These are phyloP conservation scores for Acanthurus lineatus DNA, from an alignment of 2,797 vertebrate species.

Conservation along the genomic window DNA sequence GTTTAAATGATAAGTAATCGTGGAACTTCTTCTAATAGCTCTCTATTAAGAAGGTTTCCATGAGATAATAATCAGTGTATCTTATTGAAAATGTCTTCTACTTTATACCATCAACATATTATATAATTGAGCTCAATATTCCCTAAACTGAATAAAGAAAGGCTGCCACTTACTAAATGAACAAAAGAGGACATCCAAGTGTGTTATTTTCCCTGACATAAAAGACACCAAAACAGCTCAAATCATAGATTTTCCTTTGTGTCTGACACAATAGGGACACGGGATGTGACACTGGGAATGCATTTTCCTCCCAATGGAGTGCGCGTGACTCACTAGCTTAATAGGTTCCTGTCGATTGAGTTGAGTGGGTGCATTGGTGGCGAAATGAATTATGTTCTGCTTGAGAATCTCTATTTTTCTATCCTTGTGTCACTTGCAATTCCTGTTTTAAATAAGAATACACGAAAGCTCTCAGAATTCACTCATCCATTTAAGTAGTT, in stretches of 20 bases:
- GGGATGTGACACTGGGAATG: constrained; percentile 22
- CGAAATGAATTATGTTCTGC: constrained; percentile 52
- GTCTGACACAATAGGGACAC: constrained; percentile 18
- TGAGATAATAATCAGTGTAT: not conserved
- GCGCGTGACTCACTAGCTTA: constrained; percentile 32
- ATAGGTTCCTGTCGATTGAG: constrained; percentile 46
- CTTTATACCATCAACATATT: not conserved
- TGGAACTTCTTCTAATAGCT: not conserved
- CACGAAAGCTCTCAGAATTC: constrained; percentile 28
- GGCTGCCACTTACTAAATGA: not conserved
- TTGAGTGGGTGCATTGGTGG: constrained; percentile 31
- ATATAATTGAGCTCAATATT: not conserved
- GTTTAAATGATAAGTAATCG: not conserved
- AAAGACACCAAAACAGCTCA: constrained; percentile 10
- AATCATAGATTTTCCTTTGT: constrained; percentile 38
- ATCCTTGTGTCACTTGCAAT: constrained; percentile 33
- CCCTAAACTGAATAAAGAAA: not conserved
- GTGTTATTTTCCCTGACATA: constrained; percentile 10
- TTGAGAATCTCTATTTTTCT: constrained; percentile 40
- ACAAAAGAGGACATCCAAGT: constrained; percentile 2
- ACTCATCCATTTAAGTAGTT: constrained; percentile 42
- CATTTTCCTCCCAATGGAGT: constrained; percentile 19
- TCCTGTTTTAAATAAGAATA: constrained; percentile 41
- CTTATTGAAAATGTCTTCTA: not conserved
- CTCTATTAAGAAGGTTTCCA: not conserved